A percentile compares a stretch with the other conserved stretches of the same genome.
Evolutionary conservation across 64 coral and sea anemone genomes (phyloP).

Genomic region (Porites lutea): DNA sequence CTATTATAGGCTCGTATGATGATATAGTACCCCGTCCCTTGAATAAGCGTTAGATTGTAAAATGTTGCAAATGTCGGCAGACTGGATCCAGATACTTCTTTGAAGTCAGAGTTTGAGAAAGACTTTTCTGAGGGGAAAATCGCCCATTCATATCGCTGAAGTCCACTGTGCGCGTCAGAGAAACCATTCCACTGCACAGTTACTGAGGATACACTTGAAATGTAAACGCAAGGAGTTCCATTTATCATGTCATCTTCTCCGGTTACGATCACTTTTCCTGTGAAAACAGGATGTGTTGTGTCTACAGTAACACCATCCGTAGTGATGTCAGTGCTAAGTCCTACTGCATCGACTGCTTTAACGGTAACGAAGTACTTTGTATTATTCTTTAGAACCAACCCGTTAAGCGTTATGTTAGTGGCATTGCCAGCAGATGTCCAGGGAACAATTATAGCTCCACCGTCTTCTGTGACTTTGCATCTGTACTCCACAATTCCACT

Average conservation of each 20-base stretch:
- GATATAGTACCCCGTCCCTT: conserved; percentile 61
- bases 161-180: conserved; percentile 71
- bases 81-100: conserved; percentile 28
- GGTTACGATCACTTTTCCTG: conserved; percentile 47
- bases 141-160: conserved; percentile 59
- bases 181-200: conserved; percentile 60
- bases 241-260: conserved; percentile 48
- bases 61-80: conserved; percentile 41
- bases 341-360: conserved; percentile 61
- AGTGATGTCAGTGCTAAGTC: conserved; percentile 69
- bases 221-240: conserved; percentile 55
- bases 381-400: conserved; percentile 58
- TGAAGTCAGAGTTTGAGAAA: conserved; percentile 13
- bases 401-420: conserved; percentile 47
- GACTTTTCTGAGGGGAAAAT: neutral
- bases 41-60: conserved; percentile 29
- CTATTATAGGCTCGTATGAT: conserved; percentile 67
- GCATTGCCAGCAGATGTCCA: conserved; percentile 4
- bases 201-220: conserved; percentile 29
- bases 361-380: conserved; percentile 66
- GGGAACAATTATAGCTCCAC: conserved; percentile 3
- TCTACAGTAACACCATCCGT: conserved; percentile 77
- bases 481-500: conserved; percentile 91
- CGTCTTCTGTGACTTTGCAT: conserved; percentile 48
- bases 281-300: conserved; percentile 77